These are phyloP conservation scores for Macquaria australasica DNA, from an alignment of 2,113 vertebrate genomes.

Conservation along the genomic window DNA sequence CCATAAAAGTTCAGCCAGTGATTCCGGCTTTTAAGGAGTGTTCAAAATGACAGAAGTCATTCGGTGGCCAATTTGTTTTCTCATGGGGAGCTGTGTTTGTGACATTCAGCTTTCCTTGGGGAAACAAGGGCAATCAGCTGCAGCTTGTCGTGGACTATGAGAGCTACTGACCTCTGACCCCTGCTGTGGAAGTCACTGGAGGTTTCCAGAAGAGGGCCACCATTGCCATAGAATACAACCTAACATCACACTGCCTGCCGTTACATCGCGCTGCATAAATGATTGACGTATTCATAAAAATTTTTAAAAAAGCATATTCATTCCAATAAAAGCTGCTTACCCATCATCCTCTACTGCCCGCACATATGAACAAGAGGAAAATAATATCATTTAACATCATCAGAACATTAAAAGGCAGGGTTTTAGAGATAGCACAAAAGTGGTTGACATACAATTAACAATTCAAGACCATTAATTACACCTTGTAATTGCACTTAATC, in stretches of 20 bases:
- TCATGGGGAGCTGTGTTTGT: constrained; percentile 69
- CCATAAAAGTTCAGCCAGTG: constrained; percentile 68
- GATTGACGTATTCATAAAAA: background rate
- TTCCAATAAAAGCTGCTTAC: constrained; percentile 1
- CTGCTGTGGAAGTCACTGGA: constrained; percentile 41
- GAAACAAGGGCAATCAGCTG: constrained; percentile 74
- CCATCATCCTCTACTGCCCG: background rate
- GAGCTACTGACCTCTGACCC: constrained; percentile 64
- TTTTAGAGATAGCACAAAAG: background rate
- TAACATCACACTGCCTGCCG: background rate
- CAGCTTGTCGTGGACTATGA: constrained; percentile 61
- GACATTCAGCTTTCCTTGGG: constrained; percentile 55
- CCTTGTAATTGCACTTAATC: constrained; percentile 45
- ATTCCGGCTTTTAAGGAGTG: constrained; percentile 67
- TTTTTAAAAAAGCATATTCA: constrained; percentile 4
- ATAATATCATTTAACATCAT: background rate
- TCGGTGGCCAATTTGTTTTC: constrained; percentile 73
- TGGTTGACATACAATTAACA: constrained; percentile 28
- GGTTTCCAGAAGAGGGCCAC: constrained; percentile 46
- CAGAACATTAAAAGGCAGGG: background rate
- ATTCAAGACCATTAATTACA: constrained; percentile 48
- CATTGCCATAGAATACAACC: background rate
- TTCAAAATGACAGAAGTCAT: constrained; percentile 73
- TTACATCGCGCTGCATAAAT: constrained; percentile 8
- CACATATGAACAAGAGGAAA: background rate